phyloP scores from a whole-genome alignment of 2,797 vertebrate genomes.

The Clarias fuscus region DNA sequence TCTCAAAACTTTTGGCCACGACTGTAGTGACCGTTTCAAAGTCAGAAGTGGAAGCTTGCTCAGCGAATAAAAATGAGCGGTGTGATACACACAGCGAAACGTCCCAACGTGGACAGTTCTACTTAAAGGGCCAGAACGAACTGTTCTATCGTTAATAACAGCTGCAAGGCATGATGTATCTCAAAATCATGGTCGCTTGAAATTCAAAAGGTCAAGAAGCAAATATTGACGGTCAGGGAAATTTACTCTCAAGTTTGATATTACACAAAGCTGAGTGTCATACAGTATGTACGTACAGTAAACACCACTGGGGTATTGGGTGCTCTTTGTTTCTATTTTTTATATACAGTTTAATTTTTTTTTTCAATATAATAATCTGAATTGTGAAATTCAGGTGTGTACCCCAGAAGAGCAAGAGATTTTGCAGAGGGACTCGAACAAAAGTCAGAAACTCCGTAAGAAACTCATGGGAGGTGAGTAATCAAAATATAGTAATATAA shows the following conservation, averaged over 20 bases:
- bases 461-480: slow-evolving; percentile 91
- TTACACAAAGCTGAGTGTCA: neutral
- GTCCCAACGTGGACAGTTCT: too few relatives aligned
- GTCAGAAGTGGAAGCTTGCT: too few relatives aligned
- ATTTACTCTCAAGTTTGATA: neutral
- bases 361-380: neutral
- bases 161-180: neutral
- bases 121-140: too few relatives aligned
- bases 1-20: too few relatives aligned
- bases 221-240: neutral
- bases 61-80: too few relatives aligned
- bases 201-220: neutral
- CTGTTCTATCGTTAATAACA: too few relatives aligned
- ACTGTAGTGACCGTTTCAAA: too few relatives aligned
- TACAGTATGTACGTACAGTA: too few relatives aligned
- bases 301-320: too few relatives aligned
- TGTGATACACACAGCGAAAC: too few relatives aligned
- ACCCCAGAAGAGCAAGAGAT: slow-evolving; percentile 94
- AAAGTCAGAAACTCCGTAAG: slow-evolving; percentile 94
- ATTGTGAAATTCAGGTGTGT: slow-evolving; percentile 80
- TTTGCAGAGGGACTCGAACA: slow-evolving; percentile 94
- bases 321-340: too few relatives aligned
- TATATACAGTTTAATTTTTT: neutral
- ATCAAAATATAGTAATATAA: neutral
- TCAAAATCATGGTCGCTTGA: neutral